These are phyloP conservation scores for Tridacna gigas DNA, from an alignment of 2,888 invertebrate genomes.

Conservation along the genomic window DNA sequence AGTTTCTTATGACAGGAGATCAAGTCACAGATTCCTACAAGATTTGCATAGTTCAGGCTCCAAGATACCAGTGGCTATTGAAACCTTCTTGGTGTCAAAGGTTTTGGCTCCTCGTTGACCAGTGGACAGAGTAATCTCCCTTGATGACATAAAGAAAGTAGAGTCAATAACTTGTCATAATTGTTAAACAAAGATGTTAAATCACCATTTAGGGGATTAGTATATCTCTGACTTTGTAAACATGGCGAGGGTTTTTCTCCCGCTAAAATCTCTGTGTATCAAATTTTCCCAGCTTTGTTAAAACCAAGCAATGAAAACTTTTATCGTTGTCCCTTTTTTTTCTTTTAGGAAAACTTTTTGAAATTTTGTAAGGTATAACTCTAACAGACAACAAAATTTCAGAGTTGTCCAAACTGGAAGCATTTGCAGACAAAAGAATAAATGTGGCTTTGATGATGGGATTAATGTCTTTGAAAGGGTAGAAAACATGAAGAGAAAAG, in stretches of 20 bases:
- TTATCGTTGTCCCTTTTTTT: not conserved
- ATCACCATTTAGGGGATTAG: slow-evolving; percentile 53
- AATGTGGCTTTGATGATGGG: no score
- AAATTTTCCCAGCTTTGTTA: slow-evolving; percentile 6
- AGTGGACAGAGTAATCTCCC: slow-evolving; percentile 43
- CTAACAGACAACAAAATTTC: no score
- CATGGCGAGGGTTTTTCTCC: slow-evolving; percentile 32
- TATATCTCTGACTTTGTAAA: slow-evolving; percentile 43
- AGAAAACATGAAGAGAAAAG: no score
- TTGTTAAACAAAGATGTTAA: slow-evolving; percentile 64
- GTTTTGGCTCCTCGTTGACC: slow-evolving; percentile 36
- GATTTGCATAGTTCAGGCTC: slow-evolving; percentile 26
- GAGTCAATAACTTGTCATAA: slow-evolving; percentile 64
- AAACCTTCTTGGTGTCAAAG: slow-evolving; percentile 40
- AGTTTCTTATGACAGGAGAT: no score
- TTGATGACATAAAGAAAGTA: slow-evolving; percentile 53
- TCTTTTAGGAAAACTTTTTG: no score
- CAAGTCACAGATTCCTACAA: not conserved
- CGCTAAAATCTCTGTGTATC: slow-evolving; percentile 23
- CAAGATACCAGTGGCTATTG: slow-evolving; percentile 23
- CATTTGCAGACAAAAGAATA: no score
- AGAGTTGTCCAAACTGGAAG: no score
- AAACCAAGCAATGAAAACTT: slow-evolving; percentile 18
- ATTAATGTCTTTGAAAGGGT: no score
- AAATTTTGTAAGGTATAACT: not conserved